Base-by-base conservation (phyloP, 1,140 invertebrate species). In the Drosophila lini region DNA sequence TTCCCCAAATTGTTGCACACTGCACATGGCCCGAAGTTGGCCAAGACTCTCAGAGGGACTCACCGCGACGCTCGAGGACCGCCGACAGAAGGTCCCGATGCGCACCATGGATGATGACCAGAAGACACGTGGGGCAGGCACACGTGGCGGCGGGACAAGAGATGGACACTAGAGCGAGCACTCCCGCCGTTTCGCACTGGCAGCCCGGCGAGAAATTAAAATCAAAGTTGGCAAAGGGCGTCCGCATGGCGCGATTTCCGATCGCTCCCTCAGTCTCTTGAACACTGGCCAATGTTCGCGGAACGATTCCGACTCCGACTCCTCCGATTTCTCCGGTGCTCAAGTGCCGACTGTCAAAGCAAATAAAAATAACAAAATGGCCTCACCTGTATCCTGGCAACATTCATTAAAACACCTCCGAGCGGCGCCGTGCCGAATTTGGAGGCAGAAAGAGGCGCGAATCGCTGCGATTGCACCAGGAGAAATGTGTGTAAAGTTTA, bases 281-380 rank as follows among this genome's bases (percentile, higher is more conserved):
- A 41, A 52, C 47, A 63, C 61, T 75, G 47, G 53, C 65, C 62
- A 68, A 53, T 67, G 45, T 64, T 47, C 42, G 42, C 59, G 59
- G 65, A 28, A 63, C 53, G 52, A 41, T 41, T 41, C 6, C 60
- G 53, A 63, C 53, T 58, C 53, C 63, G 68, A 57, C 36, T 47
- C 25, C 44, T 42, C 40, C 56, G 45, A 58, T 45, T 36, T 31
- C 82, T 85, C 80, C 73, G 69, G 53, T 79, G 83, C 77, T 89
- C 86, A 90, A 85, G 82, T 90, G 82, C 82, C 79, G 82, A 86
- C 83, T 90, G 86, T 91, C 86, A 90, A 90, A 81, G 88, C 74
- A 88, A 90, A 90, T 90, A 88, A 91, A 91, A 91, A 91, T 91
- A 91, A 91, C 89, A 91, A 91, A 91, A 81, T 91, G 69, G 80